Base-by-base conservation (phyloP, 2,113 vertebrate genomes). In the Gobius niger region DNA sequence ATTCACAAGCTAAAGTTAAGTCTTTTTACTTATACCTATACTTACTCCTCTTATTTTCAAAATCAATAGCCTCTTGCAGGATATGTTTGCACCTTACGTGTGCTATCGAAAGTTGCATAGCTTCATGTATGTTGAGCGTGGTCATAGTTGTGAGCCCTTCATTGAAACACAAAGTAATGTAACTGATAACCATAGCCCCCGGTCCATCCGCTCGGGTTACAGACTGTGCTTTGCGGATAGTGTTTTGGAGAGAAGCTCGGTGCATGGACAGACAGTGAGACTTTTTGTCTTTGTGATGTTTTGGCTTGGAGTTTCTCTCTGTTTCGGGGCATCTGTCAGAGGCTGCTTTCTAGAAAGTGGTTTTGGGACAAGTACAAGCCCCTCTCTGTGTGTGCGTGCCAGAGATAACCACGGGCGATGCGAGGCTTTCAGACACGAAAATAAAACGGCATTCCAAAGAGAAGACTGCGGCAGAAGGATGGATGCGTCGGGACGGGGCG, bases 401-500 rank as follows among this genome's bases (percentile, higher is more conserved):
- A 0, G 69, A 57, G 76, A 64, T 83, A 80, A 81, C 82, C 54
- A 10, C 63, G 72, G 83, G 82, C 47, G 54, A 81, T 68, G 83
- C 73, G 18, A 59, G 34, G 10, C 65, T 75, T 77, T 83, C 18
- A 46, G 85, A 87, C 80, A 78, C 87, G 84, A 82, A 87, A 90
- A 89, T 88, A 85, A 89, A 87, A 85, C 85, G 83, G 86, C 82
- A 78, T 83, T 88, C 87, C 85, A 90, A 88, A 88, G 87, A 88
- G 89, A 90, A 90, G 88, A 89, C 88, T 90, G 85, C 83, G 87
- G 82, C 85, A 89, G 87, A 78, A 84, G 87, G 87, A 85, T 83
- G 87, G 76, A 9, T 59, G 72, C 64, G 66, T 70, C 18, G 64
- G 62, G 68, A 63, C 63, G 72, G 44, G 64, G 1, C 59, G 57